phyloP scores from a whole-genome alignment of 2,113 vertebrate genomes.

The human region DNA sequence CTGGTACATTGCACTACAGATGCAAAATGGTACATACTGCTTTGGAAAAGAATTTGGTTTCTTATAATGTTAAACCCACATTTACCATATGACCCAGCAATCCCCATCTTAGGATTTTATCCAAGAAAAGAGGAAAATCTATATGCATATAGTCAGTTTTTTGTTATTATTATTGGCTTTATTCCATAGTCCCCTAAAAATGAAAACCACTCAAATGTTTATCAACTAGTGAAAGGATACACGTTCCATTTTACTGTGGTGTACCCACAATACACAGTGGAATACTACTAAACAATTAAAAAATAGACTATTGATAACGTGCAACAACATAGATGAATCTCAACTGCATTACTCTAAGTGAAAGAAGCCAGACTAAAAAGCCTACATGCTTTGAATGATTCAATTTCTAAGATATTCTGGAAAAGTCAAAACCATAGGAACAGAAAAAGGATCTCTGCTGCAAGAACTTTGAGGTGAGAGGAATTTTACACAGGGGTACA shows the following conservation, averaged over 20 bases:
- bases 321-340: background rate
- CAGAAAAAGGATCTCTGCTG: background rate
- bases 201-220: background rate
- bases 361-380: background rate
- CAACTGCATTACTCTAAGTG: too few relatives aligned
- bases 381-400: background rate
- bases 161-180: background rate
- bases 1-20: background rate
- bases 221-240: background rate
- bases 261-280: accelerated
- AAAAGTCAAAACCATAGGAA: background rate
- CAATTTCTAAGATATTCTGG: background rate
- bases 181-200: background rate
- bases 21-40: background rate
- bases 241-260: background rate
- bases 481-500: background rate
- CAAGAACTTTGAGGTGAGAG: background rate
- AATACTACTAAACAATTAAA: background rate
- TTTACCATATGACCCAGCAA: background rate
- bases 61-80: background rate
- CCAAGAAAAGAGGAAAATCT: background rate
- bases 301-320: background rate
- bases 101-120: background rate
- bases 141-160: too few relatives aligned
- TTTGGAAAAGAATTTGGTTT: background rate